Base-by-base conservation (phyloP, 2,888 invertebrate species). In the Agelastica alni region DNA sequence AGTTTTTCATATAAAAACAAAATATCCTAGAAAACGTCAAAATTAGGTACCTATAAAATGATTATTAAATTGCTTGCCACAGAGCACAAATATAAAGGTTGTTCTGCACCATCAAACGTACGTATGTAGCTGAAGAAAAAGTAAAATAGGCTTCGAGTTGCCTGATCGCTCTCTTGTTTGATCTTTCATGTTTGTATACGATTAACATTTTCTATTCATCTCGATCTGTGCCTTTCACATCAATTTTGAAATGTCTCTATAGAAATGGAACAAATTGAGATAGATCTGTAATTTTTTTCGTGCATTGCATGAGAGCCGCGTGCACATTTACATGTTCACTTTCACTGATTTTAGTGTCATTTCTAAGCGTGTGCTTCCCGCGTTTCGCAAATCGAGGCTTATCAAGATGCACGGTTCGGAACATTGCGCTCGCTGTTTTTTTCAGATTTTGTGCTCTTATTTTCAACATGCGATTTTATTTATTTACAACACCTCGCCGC, bases 381-480 rank as follows among this genome's bases (percentile, higher is more conserved):
- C 58, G 49, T 56, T 54, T 56, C 55, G 31, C 41, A 46, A 51
- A 52, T 45, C 45, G 26, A 32, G 13, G 10, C 47, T 60, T 61
- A 62, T 64, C 62, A 62, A 64, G 62, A 64, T 62, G 49, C 62
- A 62, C 62, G 64, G 59, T 48, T 56, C 42, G 43, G 20, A 39
- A 49, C 22, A 18, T 18, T 34, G 45, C 45, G 18, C 22, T 34
- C n/a, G 13, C 9, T 20, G 9, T 14, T 44, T 32, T 32, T 32
- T 30, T n/a, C n/a, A n/a, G n/a, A n/a, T n/a, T n/a, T n/a, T n/a
- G n/a, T n/a, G n/a, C n/a, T n/a, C n/a, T n/a, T n/a, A n/a, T n/a
- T n/a, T n/a, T n/a, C n/a, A n/a, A n/a, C n/a, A n/a, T n/a, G n/a
- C n/a, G n/a, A n/a, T n/a, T n/a, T n/a, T n/a, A n/a, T n/a, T n/a